phyloP scores from a whole-genome alignment of 2,888 invertebrate genomes.

The Neoaliturus tenellus region DNA sequence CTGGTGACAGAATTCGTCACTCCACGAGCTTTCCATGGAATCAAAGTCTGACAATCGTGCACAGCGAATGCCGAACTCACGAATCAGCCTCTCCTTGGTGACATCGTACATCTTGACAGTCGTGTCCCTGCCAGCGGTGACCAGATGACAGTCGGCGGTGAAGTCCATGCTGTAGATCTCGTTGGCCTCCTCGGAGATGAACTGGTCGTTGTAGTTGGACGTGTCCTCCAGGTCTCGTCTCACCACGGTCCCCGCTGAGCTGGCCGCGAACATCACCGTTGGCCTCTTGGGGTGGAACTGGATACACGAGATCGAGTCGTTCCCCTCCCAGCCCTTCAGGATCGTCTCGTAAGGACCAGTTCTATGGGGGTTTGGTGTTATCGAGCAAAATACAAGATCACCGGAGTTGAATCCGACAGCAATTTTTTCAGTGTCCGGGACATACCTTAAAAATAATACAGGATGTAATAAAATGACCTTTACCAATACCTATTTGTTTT shows the following conservation, averaged over 20 bases:
- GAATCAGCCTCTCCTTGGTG: not conserved
- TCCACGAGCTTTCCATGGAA: not conserved
- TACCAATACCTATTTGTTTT: too few species aligned
- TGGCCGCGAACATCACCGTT: not conserved
- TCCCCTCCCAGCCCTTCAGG: not conserved
- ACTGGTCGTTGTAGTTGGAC: not conserved
- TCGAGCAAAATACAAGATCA: not conserved
- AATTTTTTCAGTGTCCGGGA: not conserved
- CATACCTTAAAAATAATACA: too few species aligned
- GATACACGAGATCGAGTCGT: constrained; percentile 25
- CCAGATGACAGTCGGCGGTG: not conserved
- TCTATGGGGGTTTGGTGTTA: not conserved
- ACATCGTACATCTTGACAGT: not conserved
- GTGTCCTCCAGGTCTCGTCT: not conserved
- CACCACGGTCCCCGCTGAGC: not conserved
- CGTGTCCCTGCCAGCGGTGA: not conserved
- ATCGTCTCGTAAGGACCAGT: not conserved
- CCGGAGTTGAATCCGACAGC: constrained; percentile 30
- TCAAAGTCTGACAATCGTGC: not conserved
- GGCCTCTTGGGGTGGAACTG: constrained; percentile 17
- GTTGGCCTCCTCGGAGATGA: not conserved
- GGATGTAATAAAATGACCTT: too few species aligned
- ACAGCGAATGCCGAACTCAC: not conserved
- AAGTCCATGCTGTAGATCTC: constrained; percentile 22
- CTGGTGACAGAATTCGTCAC: not conserved